Evolutionary conservation across 2,888 invertebrate genomes (phyloP).

Genomic region (Pilophorus perplexus): DNA sequence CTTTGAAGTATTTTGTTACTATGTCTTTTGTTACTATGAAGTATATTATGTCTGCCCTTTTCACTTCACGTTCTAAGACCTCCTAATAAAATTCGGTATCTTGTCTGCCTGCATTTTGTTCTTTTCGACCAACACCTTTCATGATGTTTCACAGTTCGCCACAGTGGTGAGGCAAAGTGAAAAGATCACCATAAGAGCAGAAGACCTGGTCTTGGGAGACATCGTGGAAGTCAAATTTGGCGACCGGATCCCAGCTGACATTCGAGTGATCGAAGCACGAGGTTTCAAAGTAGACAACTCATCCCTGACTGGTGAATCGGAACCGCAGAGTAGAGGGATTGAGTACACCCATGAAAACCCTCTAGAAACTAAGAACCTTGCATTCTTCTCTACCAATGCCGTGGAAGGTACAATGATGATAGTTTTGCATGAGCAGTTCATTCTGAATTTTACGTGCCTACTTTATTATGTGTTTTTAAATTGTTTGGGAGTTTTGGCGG

Average conservation of each 20-base stretch:
- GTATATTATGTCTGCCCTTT: too few relatives aligned
- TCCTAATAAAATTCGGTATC: too few relatives aligned
- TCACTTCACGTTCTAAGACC: too few relatives aligned
- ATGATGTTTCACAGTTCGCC: conserved; percentile 65
- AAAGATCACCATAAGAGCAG: conserved; percentile 85
- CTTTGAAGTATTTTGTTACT: too few relatives aligned
- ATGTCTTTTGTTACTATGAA: background rate
- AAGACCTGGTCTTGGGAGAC: conserved; percentile 95
- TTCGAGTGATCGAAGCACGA: conserved; percentile 90
- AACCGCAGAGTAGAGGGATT: conserved; percentile 86
- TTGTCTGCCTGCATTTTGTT: too few relatives aligned
- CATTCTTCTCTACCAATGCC: conserved; percentile 94
- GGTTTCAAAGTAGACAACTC: conserved; percentile 97
- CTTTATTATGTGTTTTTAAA: background rate
- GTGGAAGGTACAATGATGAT: conserved; percentile 80
- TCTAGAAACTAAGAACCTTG: conserved; percentile 89
- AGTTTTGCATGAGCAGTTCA: background rate
- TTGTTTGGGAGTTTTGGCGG: too few relatives aligned
- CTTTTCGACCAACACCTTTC: too few relatives aligned
- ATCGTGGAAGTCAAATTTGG: conserved; percentile 99
- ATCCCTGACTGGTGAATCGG: conserved; percentile 91
- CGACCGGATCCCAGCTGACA: conserved; percentile 96
- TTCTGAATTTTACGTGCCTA: background rate
- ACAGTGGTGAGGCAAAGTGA: conserved; percentile 92
- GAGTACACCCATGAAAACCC: conserved; percentile 94